phyloP scores from a whole-genome alignment of 2,888 invertebrate genomes.

The Laspeyria flexula region DNA sequence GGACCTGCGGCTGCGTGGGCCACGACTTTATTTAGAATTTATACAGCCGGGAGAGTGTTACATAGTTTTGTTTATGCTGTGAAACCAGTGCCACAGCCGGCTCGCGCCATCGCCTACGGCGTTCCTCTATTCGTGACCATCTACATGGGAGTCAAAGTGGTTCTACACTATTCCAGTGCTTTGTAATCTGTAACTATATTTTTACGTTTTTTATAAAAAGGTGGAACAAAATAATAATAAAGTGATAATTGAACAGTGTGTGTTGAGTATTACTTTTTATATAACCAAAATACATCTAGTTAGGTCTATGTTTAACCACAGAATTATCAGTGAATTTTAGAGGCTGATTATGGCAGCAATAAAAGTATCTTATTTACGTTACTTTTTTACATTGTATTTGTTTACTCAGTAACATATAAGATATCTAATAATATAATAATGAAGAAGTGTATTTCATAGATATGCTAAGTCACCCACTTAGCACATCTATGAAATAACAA shows the following conservation, averaged over 20 bases:
- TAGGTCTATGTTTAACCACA: too few species aligned
- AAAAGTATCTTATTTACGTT: too few species aligned
- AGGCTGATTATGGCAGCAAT: too few species aligned
- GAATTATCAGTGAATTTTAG: too few species aligned
- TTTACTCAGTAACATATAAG: too few species aligned
- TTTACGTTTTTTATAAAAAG: neutral
- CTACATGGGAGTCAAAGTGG: constrained; percentile 67
- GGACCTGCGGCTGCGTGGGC: constrained; percentile 71
- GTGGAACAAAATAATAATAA: constrained; percentile 39
- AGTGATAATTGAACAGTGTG: constrained; percentile 22
- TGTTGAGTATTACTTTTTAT: too few species aligned
- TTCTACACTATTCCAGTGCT: constrained; percentile 52
- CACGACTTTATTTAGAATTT: constrained; percentile 69
- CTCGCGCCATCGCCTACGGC: constrained; percentile 62
- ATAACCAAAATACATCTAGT: too few species aligned
- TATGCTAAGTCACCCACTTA: too few species aligned
- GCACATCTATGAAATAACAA: too few species aligned
- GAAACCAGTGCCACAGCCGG: constrained; percentile 86
- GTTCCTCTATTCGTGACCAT: constrained; percentile 58
- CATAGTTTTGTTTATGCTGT: constrained; percentile 89
- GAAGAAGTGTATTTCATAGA: too few species aligned
- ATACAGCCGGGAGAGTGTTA: constrained; percentile 80
- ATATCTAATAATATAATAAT: too few species aligned
- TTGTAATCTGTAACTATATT: constrained; percentile 31
- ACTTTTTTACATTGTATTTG: too few species aligned